Base-by-base conservation (phyloP, 1,140 invertebrate genomes). In the Pachypeltis micranthus region DNA sequence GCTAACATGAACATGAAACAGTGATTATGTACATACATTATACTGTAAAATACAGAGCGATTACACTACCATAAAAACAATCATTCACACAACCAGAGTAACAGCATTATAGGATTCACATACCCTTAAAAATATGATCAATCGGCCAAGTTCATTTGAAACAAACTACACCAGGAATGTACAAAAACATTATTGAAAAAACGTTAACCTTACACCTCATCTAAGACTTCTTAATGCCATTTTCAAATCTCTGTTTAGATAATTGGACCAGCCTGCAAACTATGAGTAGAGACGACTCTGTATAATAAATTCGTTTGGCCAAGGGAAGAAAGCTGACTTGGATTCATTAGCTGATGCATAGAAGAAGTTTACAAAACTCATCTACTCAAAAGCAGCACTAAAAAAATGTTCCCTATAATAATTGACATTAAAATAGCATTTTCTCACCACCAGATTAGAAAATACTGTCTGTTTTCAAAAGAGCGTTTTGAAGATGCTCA, bases 361-460 rank as follows among this genome's bases (percentile, higher is more conserved):
- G 23, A 54, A 21, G 21, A 23, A 14, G 47, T 54, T 54, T 21
- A 54, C 21, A n/a, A 54, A 14, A 54, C 14, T 7, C 14, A 14
- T 7, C 47, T 7, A 23, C 14, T 4, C 4, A 21, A 23, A 54
- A 54, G 47, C 47, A 54, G 14, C 47, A 7, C 14, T n/a, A 54
- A 54, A 54, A 54, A 54, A 39, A 64, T 61, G 63, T 64, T 64
- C 66, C 63, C 63, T 67, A 67, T 64, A 59, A 62, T 67, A 67
- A 67, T 67, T 67, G 66, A 67, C 66, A 65, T 65, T 31, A 65
- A 64, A 67, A 59, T 39, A 63, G 51, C 31, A 54, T 25, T 63
- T 54, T 60, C n/a, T 60, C 23, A 28, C 28, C 23, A 14, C 44
- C 27, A 29, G 25, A 39, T 39, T 7, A 39, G 31, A 39, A 44